phyloP scores from a whole-genome alignment of 2,797 vertebrate species.

The Stomatorhinus walkeri region DNA sequence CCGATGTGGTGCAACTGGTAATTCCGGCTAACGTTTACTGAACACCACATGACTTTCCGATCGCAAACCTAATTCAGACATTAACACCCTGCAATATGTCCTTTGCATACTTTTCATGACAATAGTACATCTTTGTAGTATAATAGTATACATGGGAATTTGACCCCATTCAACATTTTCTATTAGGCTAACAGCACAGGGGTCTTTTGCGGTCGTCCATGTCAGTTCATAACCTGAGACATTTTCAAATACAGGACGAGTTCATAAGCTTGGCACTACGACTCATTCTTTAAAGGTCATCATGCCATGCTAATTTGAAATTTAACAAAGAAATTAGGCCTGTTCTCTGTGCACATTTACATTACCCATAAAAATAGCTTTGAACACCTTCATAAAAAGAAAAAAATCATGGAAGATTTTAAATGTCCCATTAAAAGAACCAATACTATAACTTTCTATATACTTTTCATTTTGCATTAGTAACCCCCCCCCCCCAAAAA shows the following conservation, averaged over 20 bases:
- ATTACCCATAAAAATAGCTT: background rate
- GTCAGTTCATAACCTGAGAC: background rate
- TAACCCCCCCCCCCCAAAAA: background rate
- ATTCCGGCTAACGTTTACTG: constrained; percentile 7
- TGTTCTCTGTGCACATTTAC: background rate
- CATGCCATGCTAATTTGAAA: background rate
- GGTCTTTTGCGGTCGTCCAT: background rate
- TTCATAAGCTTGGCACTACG: background rate
- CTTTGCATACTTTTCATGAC: background rate
- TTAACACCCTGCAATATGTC: background rate
- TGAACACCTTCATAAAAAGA: background rate
- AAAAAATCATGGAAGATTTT: background rate
- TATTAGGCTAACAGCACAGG: background rate
- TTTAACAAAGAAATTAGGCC: background rate
- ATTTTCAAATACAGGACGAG: background rate
- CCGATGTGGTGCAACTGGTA: background rate
- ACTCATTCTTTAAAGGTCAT: background rate
- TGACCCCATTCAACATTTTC: background rate
- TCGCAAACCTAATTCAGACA: background rate
- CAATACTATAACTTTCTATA: background rate
- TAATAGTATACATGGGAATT: background rate
- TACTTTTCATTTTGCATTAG: background rate
- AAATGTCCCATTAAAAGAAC: background rate
- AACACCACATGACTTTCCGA: background rate
- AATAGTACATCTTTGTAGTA: background rate